A percentile compares a stretch with the other conserved stretches of the same genome.
These are phyloP conservation scores for Ashinkailepas kermadecensis DNA, from an alignment of 2,888 invertebrate genomes.

Conservation along the genomic window DNA sequence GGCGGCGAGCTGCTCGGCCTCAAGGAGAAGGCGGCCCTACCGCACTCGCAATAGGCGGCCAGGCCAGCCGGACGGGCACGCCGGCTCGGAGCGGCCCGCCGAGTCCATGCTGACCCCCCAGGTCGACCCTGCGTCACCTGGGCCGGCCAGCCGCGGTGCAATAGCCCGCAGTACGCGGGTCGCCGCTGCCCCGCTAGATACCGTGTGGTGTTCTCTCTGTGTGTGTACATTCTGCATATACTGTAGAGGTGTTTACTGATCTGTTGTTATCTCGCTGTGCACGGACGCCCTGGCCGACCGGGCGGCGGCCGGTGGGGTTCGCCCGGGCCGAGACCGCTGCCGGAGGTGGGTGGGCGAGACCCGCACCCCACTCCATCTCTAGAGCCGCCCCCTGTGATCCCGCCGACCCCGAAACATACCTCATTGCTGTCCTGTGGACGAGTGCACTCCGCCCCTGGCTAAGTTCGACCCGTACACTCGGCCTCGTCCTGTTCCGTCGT, in stretches of 20 bases:
- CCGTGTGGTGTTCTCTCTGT: conserved; percentile 1
- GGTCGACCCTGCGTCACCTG: too few relatives aligned
- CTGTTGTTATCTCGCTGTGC: background rate
- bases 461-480: background rate
- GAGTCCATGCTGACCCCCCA: too few relatives aligned
- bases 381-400: background rate
- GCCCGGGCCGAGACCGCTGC: background rate
- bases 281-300: background rate
- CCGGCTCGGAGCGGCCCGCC: too few relatives aligned
- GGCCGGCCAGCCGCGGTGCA: too few relatives aligned
- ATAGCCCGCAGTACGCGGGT: too few relatives aligned
- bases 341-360: background rate
- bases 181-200: too few relatives aligned
- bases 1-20: conserved; percentile 17
- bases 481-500: background rate
- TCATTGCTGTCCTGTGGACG: conserved; percentile 4
- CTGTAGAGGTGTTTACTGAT: background rate
- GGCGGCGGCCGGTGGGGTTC: background rate
- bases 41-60: background rate
- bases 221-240: conserved; percentile 16
- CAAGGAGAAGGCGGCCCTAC: background rate
- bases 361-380: too few relatives aligned
- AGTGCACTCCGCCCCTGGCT: background rate
- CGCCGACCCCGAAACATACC: conserved; percentile 5
- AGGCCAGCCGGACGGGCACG: too few relatives aligned